Conservation (phyloP, 2,888 invertebrate genomes). For the Andrena haemorrhoa region DNA sequence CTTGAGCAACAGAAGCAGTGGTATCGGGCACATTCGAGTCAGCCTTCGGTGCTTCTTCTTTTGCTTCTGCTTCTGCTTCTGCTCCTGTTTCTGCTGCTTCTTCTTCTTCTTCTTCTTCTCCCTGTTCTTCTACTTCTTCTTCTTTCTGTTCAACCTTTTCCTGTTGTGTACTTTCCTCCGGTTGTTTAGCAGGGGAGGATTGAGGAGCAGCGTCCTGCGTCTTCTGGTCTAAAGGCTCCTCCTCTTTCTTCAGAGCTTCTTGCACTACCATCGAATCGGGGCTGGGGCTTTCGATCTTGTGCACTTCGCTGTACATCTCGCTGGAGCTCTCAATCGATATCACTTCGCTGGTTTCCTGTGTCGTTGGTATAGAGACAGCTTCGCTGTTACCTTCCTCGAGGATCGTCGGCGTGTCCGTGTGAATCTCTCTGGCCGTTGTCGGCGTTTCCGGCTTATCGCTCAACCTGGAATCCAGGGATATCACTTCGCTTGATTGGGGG, state of each 20-base stretch:
- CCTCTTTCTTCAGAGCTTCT: conserved; percentile 63
- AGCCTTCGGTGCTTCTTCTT: conserved; percentile 40
- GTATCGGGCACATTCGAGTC: conserved; percentile 9
- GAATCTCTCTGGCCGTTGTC: conserved; percentile 73
- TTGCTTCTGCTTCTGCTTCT: neutral
- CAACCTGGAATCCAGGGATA: conserved; percentile 86
- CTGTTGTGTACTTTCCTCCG: conserved; percentile 68
- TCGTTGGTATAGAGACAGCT: conserved; percentile 77
- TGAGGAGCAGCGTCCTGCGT: conserved; percentile 22
- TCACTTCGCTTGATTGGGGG: conserved; percentile 84
- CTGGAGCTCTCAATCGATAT: conserved; percentile 86
- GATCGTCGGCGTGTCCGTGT: conserved; percentile 80
- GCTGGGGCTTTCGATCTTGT: conserved; percentile 84
- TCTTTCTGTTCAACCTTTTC: conserved; percentile 64
- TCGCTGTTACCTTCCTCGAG: conserved; percentile 80
- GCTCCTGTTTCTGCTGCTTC: no score
- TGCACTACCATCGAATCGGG: conserved; percentile 59
- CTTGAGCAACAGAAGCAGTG: neutral
- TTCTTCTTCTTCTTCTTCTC: conserved; percentile 17
- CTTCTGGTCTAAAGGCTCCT: conserved; percentile 52
- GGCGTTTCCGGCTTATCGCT: conserved; percentile 83
- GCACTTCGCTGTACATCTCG: conserved; percentile 88
- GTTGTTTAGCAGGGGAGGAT: conserved; percentile 61
- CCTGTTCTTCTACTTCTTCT: neutral
- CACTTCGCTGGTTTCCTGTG: conserved; percentile 85